Evolutionary conservation across 1,140 invertebrate species (phyloP), one percentile per base, ranked within the genome.

Genomic region (Cardiocondyla obscurior): DNA sequence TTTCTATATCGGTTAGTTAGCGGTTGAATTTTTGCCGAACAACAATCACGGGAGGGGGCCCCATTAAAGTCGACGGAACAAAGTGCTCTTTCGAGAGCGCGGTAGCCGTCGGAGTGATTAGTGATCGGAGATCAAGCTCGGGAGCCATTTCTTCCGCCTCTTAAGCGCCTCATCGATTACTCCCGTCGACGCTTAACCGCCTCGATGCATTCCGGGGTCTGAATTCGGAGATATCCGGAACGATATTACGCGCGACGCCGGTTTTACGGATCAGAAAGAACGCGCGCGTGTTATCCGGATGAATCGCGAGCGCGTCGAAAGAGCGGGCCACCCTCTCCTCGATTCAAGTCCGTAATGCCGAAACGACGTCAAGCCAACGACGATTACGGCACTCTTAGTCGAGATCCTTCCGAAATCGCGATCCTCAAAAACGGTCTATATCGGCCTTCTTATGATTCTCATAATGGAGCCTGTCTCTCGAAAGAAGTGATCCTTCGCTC

Each of bases 401-500:
- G 70, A 22, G 19, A 82, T 25, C 53, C 60, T 46, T 5, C 16
- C 16, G 79, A 49, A 85, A 86, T 76, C 85, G 70, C 51, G 85
- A 86, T 85, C 79, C 58, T 62, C 60, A 69, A 51, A 39, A 85
- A 82, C 60, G 55, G 55, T 46, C 0, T 86, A 83, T n/a, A 25
- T 51, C 67, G 53, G 53, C 62, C 67, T 72, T 49, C 70, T 70
- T 83, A 65, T 64, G 39, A 49, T 22, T 53, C 74, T 85, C 49
- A 62, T 86, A 86, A 85, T 82, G 33, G 76, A 77, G 25, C 46
- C 22, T 57, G 39, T 36, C 76, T 33, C 51, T 30, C 39, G 49
- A 85, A 49, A 57, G 42, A 64, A 70, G n/a, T n/a, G 55, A 42
- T 46, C 70, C 49, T 62, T n/a, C 46, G 39, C 62, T 67, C 30